phyloP scores from a whole-genome alignment of 2,888 invertebrate genomes.

The Neuroscelio doddi region DNA sequence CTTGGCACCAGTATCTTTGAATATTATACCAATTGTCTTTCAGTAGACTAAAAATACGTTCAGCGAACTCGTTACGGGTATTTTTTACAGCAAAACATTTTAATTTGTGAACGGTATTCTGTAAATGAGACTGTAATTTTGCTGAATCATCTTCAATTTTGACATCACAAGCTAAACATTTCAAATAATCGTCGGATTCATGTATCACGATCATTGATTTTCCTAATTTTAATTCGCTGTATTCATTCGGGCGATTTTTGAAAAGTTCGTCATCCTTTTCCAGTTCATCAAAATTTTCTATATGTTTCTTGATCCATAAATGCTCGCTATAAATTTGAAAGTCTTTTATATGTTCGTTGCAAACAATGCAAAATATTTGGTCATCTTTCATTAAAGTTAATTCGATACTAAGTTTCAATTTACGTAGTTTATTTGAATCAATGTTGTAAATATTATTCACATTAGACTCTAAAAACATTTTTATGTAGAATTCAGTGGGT shows the following conservation, averaged over 20 bases:
- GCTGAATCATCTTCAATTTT: too few species aligned
- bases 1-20: too few species aligned
- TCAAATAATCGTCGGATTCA: neutral
- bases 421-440: too few species aligned
- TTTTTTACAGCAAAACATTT: too few species aligned
- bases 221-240: slow-evolving; percentile 4
- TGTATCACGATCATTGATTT: slow-evolving; percentile 2
- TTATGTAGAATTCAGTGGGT: too few species aligned
- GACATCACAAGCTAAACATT: slow-evolving; percentile 26
- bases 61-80: too few species aligned
- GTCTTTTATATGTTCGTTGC: neutral
- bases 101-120: too few species aligned
- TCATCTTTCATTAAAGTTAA: neutral
- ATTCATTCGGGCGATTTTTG: neutral
- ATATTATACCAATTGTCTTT: too few species aligned
- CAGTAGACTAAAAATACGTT: too few species aligned
- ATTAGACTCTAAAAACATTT: too few species aligned
- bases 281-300: slow-evolving; percentile 2
- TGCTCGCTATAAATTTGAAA: neutral
- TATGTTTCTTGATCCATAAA: slow-evolving; percentile 1
- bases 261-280: slow-evolving; percentile 10
- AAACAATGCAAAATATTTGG: neutral
- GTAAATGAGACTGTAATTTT: too few species aligned
- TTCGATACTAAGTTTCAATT: neutral
- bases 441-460: too few species aligned